phyloP scores from a whole-genome alignment of 2,113 vertebrate genomes.

The Galbula dea region DNA sequence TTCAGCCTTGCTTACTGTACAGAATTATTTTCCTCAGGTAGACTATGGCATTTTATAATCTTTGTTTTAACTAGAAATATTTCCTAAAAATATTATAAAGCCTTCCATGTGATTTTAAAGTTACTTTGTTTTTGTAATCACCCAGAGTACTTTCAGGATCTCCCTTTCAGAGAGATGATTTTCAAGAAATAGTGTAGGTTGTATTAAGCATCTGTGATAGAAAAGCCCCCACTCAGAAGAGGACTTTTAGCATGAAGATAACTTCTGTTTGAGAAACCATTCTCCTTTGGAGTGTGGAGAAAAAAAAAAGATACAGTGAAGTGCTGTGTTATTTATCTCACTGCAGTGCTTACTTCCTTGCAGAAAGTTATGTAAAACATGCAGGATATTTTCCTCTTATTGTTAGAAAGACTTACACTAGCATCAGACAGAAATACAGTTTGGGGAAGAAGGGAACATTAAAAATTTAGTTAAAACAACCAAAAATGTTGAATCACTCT shows the following conservation, averaged over 20 bases:
- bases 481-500: neutral
- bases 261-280: neutral
- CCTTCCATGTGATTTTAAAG: neutral
- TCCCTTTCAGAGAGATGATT: neutral
- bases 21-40: neutral
- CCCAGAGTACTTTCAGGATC: neutral
- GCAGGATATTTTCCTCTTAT: neutral
- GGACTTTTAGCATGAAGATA: neutral
- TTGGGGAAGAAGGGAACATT: rapidly evolving
- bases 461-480: neutral
- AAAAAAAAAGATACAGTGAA: neutral
- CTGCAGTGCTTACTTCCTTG: neutral
- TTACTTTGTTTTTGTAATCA: neutral
- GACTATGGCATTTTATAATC: neutral
- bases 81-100: neutral
- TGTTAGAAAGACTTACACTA: neutral
- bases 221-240: neutral
- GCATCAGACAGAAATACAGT: neutral
- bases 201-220: neutral
- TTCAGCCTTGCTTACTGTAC: neutral
- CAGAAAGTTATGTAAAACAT: neutral
- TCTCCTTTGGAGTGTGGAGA: neutral
- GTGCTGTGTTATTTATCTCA: neutral
- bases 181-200: neutral
- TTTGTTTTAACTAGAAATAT: neutral